Percentiles rank a stretch among this genome's conserved stretches.
These are phyloP conservation scores for Andrena dorsata DNA, from an alignment of 2,888 invertebrate genomes.

Conservation along the genomic window DNA sequence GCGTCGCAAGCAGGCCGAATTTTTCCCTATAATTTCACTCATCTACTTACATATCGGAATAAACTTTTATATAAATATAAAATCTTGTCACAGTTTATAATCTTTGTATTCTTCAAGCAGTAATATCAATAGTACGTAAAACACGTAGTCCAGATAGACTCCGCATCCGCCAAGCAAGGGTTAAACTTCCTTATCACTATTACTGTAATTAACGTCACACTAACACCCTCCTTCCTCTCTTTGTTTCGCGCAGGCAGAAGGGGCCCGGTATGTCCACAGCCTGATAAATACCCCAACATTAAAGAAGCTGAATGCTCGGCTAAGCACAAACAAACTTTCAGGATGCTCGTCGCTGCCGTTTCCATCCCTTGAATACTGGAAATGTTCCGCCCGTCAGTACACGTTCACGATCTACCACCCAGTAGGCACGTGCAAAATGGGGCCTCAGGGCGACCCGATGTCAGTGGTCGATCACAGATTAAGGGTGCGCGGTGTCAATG, in stretches of 20 bases:
- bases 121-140: too few relatives aligned
- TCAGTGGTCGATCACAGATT: conserved; percentile 85
- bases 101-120: too few relatives aligned
- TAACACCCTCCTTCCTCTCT: too few relatives aligned
- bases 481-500: conserved; percentile 89
- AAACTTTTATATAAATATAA: too few relatives aligned
- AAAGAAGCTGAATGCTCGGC: conserved; percentile 30
- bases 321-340: conserved; percentile 24
- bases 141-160: too few relatives aligned
- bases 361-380: conserved; percentile 87
- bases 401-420: conserved; percentile 94
- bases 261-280: conserved; percentile 24
- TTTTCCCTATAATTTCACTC: too few relatives aligned
- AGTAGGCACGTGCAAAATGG: conserved; percentile 93
- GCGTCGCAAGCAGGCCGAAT: too few relatives aligned
- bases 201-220: too few relatives aligned
- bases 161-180: too few relatives aligned
- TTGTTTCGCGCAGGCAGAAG: conserved; percentile 36
- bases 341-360: conserved; percentile 25
- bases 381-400: conserved; percentile 91
- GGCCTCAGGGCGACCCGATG: conserved; percentile 86
- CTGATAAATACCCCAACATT: conserved; percentile 29
- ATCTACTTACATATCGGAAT: too few relatives aligned
- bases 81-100: too few relatives aligned
- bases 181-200: too few relatives aligned